phyloP scores from a whole-genome alignment of 2,797 vertebrate genomes.

The Amblyraja radiata region DNA sequence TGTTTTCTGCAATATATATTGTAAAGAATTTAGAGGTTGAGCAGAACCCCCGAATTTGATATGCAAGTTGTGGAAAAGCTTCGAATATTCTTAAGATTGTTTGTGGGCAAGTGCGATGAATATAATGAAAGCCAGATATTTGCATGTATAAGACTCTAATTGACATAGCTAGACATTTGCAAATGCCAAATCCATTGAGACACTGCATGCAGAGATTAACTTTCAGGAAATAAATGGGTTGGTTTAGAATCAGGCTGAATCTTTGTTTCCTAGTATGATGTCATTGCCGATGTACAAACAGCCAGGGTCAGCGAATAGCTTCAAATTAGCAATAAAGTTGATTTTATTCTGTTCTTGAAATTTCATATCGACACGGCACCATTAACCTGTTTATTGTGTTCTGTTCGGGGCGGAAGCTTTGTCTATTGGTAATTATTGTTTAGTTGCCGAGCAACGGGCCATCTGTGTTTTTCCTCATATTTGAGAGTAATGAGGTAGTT shows the following conservation, averaged over 20 bases:
- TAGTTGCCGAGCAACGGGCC: conserved; percentile 29
- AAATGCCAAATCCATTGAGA: conserved; percentile 31
- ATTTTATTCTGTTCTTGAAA: conserved; percentile 30
- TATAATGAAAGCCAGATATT: conserved; percentile 36
- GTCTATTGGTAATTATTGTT: not conserved
- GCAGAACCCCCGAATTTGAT: not conserved
- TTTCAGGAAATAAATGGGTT: conserved; percentile 37
- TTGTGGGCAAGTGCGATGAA: not conserved
- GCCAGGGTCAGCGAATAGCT: not conserved
- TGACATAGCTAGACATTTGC: conserved; percentile 36
- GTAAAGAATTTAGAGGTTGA: not conserved
- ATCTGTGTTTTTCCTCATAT: conserved; percentile 25
- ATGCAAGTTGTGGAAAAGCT: conserved; percentile 16
- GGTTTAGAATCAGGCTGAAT: conserved; percentile 32
- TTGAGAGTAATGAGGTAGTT: conserved; percentile 32
- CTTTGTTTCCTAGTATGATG: conserved; percentile 37
- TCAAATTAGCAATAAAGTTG: conserved; percentile 1
- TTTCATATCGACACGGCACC: not conserved
- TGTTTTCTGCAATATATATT: not conserved
- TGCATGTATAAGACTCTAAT: conserved; percentile 32
- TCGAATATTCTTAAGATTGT: conserved; percentile 33
- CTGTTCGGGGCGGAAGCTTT: not conserved
- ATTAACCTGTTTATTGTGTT: conserved; percentile 28
- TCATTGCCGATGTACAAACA: conserved; percentile 29
- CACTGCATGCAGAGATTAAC: conserved; percentile 35